Base-by-base conservation (phyloP, 2,113 vertebrate species). In the Acrocephalus arundinaceus region DNA sequence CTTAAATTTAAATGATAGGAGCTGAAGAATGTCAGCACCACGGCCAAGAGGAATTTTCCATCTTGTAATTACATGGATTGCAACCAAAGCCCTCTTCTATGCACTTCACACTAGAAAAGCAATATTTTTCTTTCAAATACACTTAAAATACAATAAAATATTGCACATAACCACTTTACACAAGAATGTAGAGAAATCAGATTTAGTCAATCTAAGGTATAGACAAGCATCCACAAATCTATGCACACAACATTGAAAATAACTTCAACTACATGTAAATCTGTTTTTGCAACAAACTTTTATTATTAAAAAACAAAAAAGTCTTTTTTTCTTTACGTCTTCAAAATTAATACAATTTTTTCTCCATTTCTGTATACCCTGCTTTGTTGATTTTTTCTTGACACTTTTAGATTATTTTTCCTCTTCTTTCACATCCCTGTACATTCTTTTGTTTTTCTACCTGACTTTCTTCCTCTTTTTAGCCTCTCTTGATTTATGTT, bases 51-150 rank as follows among this genome's bases (percentile, higher is more conserved):
- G 67, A 85, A 80, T 91, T 94, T 87, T 93, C 89, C 43, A 46
- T 59, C 37, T 58, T 90, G 41, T 89, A 93, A 92, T 89, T 85
- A 95, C 80, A 75, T 65, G 58, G 54, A 54, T 80, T 94, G 85
- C 67, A 76, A 89, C 46, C 70, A 85, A 94, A 94, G 39, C 37
- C 74, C 62, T 39, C n/a, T 94, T 89, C 54, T 70, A 30, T 51
- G n/a, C n/a, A 88, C 79, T 93, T 92, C 58, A 88, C 10, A 2
- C 20, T 59, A 51, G 51, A 91, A 89, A 94, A 94, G 54, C 54
- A 87, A 39, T 96, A 43, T 72, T 95, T 92, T 94, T 87, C 70
- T 87, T 93, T 87, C 74, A 85, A 73, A 95, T 66, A 62, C 62
- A 48, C 49, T 82, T 94, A 81, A 92, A 91, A 82, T 72, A 81